Percentiles rank a stretch among this genome's conserved stretches.
Conservation (phyloP, 2,888 invertebrate genomes). For the Taphrorychus bicolor region DNA sequence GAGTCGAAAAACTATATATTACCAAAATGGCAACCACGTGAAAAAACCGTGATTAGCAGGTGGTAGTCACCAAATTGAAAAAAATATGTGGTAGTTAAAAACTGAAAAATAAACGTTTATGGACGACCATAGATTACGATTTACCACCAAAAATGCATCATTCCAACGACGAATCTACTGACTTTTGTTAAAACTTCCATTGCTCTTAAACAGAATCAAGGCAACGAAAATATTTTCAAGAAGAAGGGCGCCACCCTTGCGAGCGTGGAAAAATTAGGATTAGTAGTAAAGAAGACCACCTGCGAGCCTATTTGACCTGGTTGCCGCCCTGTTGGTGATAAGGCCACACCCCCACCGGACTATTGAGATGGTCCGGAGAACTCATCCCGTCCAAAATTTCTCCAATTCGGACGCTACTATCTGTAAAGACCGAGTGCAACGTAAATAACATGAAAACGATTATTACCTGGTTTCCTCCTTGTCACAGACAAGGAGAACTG, state of each 20-base stretch:
- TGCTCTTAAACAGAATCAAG: too few species aligned
- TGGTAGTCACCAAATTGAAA: too few species aligned
- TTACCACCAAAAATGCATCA: too few species aligned
- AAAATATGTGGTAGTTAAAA: background rate
- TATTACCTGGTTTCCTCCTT: constrained; percentile 98
- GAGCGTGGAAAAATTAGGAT: too few species aligned
- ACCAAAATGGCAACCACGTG: too few species aligned
- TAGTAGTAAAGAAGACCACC: background rate
- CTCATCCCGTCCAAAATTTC: constrained; percentile 80
- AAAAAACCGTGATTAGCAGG: too few species aligned
- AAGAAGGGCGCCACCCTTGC: background rate
- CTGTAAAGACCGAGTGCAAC: constrained; percentile 46
- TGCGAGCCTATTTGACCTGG: constrained; percentile 73
- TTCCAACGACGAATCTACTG: background rate
- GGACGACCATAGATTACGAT: too few species aligned
- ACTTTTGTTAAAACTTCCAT: too few species aligned
- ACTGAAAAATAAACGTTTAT: background rate
- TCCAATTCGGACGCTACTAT: constrained; percentile 41
- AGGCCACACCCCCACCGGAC: constrained; percentile 90
- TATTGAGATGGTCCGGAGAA: constrained; percentile 83
- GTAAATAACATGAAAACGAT: constrained; percentile 14
- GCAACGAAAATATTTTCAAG: background rate
- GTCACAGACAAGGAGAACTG: constrained; percentile 98
- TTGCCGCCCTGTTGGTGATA: constrained; percentile 98
- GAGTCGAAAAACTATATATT: too few species aligned